A percentile compares a stretch with the other conserved stretches of the same genome.
Conservation (phyloP, 2,797 vertebrate genomes). For the Holocentrus rufus region DNA sequence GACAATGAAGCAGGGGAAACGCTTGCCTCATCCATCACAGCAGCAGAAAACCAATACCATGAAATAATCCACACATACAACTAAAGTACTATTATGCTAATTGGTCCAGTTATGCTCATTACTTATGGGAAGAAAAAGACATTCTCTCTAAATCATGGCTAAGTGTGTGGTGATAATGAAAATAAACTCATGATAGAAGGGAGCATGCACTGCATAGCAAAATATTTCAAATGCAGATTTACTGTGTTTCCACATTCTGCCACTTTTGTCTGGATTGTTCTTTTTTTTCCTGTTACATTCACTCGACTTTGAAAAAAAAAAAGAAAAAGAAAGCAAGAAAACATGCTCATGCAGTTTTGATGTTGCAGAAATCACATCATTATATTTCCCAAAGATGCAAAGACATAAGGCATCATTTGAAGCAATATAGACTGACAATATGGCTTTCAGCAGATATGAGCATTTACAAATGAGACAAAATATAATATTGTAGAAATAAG, state of each 20-base stretch:
- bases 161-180: conserved; percentile 8
- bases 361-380: not conserved
- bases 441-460: no score
- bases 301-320: conserved; percentile 9
- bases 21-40: conserved; percentile 63
- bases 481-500: no score
- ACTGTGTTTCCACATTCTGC: no score
- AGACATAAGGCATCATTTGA: no score
- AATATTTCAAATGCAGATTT: no score
- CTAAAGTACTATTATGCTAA: conserved; percentile 57
- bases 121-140: conserved; percentile 34
- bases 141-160: conserved; percentile 17
- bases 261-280: no score
- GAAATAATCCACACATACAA: conserved; percentile 67
- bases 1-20: conserved; percentile 50
- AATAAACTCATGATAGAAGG: not conserved
- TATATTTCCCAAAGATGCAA: no score
- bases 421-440: no score
- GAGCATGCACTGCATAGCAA: no score
- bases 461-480: no score
- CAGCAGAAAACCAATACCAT: conserved; percentile 62
- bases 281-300: not conserved
- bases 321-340: no score
- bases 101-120: conserved; percentile 38
- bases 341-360: no score